Percentiles rank a stretch among this genome's conserved stretches.
phyloP scores from a whole-genome alignment of 2,113 vertebrate genomes.

The Triplophysa dalaica region DNA sequence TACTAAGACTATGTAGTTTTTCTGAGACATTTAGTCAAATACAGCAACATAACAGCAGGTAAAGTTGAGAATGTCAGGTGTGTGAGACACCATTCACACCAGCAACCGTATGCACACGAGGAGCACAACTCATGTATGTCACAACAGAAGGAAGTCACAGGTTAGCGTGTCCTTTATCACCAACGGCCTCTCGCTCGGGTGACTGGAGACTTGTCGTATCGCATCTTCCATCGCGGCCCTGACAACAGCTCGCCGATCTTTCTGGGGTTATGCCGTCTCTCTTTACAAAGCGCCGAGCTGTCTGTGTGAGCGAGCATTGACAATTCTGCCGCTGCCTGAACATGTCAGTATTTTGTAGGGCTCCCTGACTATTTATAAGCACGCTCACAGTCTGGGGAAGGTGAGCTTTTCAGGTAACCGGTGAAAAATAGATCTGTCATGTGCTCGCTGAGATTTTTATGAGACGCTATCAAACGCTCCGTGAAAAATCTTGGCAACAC shows the following conservation, averaged over 20 bases:
- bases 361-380: constrained; percentile 23
- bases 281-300: neutral
- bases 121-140: neutral
- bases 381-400: neutral
- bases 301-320: constrained; percentile 5
- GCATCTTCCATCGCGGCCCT: neutral
- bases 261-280: neutral
- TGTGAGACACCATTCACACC: neutral
- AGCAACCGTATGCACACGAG: neutral
- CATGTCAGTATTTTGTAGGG: constrained; percentile 17
- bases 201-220: neutral
- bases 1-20: too few species aligned
- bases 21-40: too few species aligned
- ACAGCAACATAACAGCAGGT: too few species aligned
- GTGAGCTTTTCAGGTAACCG: neutral
- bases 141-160: neutral
- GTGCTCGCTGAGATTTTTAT: neutral
- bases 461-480: neutral
- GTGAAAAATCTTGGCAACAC: neutral
- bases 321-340: neutral
- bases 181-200: neutral
- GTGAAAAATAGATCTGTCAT: constrained; percentile 16
- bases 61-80: too few species aligned
- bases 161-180: constrained; percentile 14
- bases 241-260: neutral